Evolutionary conservation across 2,797 vertebrate genomes (phyloP).

Genomic region (Lepilemur ruficaudatus): DNA sequence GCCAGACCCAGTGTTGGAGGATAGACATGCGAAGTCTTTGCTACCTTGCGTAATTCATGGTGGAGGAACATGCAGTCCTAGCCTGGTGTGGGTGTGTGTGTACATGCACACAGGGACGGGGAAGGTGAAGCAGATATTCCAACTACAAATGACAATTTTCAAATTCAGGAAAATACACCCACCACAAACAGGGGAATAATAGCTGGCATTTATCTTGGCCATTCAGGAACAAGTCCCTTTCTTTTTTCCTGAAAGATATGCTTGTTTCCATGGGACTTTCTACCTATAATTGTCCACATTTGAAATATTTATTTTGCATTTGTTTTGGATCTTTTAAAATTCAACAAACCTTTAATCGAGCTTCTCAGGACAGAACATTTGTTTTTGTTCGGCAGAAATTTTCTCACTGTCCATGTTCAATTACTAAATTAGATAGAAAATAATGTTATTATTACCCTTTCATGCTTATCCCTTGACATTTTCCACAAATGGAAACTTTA

Average conservation of each 20-base stretch:
- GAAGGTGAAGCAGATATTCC: neutral
- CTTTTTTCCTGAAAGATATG: neutral
- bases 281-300: neutral
- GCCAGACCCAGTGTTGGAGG: neutral
- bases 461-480: constrained; percentile 60
- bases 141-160: neutral
- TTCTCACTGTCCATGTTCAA: constrained; percentile 34
- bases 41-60: neutral
- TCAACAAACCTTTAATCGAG: neutral
- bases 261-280: neutral
- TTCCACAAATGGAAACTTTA: constrained; percentile 53
- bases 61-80: neutral
- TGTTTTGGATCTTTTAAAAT: constrained; percentile 28
- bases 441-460: constrained; percentile 35
- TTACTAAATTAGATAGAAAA: constrained; percentile 60
- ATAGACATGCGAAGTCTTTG: neutral
- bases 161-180: neutral
- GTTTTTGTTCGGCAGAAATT: constrained; percentile 46
- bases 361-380: constrained; percentile 41
- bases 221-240: neutral
- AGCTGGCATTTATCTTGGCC: neutral
- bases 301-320: constrained; percentile 29
- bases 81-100: too few species aligned
- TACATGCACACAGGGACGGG: neutral
- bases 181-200: neutral